Conservation (phyloP, 2,797 vertebrate species). For the Anas georgica region DNA sequence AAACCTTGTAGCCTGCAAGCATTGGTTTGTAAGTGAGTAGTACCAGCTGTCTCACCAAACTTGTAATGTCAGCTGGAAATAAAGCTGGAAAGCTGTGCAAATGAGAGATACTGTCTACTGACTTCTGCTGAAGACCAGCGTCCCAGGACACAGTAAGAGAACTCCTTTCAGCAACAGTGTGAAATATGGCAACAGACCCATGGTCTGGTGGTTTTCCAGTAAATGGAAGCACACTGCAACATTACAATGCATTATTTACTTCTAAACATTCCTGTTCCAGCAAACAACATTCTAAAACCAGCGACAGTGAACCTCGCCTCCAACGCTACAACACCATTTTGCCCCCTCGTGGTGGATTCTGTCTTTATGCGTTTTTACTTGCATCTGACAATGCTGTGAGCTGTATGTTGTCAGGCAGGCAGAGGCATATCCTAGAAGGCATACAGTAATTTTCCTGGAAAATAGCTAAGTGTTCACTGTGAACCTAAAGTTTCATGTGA, state of each 20-base stretch:
- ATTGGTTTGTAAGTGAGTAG: not conserved
- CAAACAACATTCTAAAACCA: not conserved
- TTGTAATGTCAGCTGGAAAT: not conserved
- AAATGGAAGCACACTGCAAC: not conserved
- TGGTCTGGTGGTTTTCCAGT: not conserved
- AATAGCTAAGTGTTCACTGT: not conserved
- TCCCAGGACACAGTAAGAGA: fast-evolving
- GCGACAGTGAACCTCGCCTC: not conserved
- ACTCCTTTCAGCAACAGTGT: not conserved
- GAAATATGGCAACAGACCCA: not conserved
- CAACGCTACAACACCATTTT: constrained; percentile 33
- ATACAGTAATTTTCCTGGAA: not conserved
- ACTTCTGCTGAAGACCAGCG: not conserved
- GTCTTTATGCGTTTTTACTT: not conserved
- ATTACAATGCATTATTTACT: not conserved
- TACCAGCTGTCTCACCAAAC: not conserved
- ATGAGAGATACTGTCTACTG: not conserved
- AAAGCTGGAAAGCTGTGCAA: not conserved
- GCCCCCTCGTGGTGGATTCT: constrained; percentile 74
- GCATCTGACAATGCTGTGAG: fast-evolving
- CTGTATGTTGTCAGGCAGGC: not conserved
- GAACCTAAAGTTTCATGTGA: not conserved
- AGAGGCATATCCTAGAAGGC: not conserved
- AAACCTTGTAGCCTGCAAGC: not conserved
- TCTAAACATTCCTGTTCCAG: not conserved